Percentiles rank a stretch among this genome's conserved stretches.
phyloP scores from a whole-genome alignment of 2,888 invertebrate genomes.

The Coleophora flavipennella region DNA sequence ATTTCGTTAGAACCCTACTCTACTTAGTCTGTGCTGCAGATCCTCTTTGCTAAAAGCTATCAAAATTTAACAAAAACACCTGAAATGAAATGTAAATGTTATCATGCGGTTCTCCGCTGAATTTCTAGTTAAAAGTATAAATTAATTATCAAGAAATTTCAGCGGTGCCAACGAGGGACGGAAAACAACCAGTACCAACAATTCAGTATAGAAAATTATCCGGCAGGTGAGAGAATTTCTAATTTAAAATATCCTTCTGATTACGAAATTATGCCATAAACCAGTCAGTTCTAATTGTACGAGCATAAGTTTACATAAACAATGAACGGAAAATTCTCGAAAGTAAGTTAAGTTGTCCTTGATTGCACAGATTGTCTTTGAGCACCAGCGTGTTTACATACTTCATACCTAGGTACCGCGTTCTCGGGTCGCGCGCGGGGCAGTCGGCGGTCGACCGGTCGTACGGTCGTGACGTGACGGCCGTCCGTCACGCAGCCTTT shows the following conservation, averaged over 20 bases:
- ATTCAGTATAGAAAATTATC: constrained; percentile 22
- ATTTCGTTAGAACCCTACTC: no score
- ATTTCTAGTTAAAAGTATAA: constrained; percentile 23
- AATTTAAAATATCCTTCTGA: no score
- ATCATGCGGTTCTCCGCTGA: constrained; percentile 38
- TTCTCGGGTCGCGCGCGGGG: no score
- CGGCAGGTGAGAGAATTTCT: constrained; percentile 37
- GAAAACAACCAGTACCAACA: constrained; percentile 15
- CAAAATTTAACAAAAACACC: constrained; percentile 50
- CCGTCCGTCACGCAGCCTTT: constrained; percentile 20
- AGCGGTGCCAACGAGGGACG: constrained; percentile 19
- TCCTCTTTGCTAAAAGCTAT: constrained; percentile 38
- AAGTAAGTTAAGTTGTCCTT: constrained; percentile 20
- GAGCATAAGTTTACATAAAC: no score
- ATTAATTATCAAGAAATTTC: constrained; percentile 26
- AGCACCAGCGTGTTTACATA: constrained; percentile 23
- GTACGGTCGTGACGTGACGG: constrained; percentile 29
- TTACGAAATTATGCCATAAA: no score
- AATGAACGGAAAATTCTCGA: no score
- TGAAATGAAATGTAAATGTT: constrained; percentile 56
- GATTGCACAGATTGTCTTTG: constrained; percentile 10
- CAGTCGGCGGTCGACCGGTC: no score
- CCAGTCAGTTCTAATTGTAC: no score
- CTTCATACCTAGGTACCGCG: not conserved
- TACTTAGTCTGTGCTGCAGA: no score